Conservation (phyloP, 2,797 vertebrate species). For the Lithobates pipiens region DNA sequence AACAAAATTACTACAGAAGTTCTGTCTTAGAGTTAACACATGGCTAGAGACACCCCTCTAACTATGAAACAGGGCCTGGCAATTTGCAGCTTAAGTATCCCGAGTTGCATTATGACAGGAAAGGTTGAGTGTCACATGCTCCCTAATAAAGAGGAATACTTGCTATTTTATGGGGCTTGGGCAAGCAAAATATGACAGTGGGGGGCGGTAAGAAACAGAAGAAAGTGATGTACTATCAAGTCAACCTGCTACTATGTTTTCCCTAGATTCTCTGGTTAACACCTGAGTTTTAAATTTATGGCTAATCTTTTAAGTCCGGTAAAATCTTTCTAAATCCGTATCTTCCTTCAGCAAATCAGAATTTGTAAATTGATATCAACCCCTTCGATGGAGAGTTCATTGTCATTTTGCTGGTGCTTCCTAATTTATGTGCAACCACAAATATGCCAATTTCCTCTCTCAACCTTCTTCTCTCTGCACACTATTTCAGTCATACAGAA, state of each 20-base stretch:
- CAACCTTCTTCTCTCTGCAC: constrained; percentile 1
- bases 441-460: constrained; percentile 25
- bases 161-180: no score
- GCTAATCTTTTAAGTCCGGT: neutral
- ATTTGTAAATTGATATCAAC: neutral
- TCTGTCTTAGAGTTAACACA: no score
- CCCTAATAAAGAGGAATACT: no score
- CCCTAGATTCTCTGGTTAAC: neutral
- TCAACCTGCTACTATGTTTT: neutral
- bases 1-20: no score
- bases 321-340: neutral
- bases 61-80: no score
- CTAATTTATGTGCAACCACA: constrained; percentile 33
- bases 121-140: no score
- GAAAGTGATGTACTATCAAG: no score
- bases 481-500: constrained; percentile 7
- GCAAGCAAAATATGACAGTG: no score
- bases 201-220: no score
- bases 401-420: neutral
- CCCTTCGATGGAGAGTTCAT: neutral
- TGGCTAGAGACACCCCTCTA: no score
- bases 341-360: neutral
- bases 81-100: no score
- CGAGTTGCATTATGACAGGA: no score
- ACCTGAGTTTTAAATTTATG: neutral